Evolutionary conservation across 23 tunicate genomes (phyloP).

Genomic region (Halocynthia aurantium): DNA sequence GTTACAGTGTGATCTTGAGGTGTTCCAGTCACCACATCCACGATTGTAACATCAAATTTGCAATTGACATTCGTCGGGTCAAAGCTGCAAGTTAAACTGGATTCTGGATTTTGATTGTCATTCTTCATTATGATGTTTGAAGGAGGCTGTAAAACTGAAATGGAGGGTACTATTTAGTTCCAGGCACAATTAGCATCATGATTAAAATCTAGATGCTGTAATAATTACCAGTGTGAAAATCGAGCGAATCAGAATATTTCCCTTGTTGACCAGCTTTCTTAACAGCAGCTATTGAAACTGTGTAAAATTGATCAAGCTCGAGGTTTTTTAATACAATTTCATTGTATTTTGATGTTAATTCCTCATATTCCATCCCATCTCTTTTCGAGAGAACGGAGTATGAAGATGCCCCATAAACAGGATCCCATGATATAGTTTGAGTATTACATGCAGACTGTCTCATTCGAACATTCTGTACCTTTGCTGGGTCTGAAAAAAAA

Average conservation of each 20-base stretch:
- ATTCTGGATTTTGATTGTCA: too few relatives aligned
- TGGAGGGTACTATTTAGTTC: too few relatives aligned
- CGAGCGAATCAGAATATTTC: neutral
- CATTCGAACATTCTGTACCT: neutral
- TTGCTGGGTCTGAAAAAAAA: neutral
- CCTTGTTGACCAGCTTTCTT: neutral
- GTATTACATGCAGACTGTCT: neutral
- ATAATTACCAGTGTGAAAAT: slow-evolving; percentile 1
- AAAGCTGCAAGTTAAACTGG: too few relatives aligned
- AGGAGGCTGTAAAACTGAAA: too few relatives aligned
- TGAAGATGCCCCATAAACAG: neutral
- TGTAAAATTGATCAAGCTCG: neutral
- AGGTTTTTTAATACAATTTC: neutral
- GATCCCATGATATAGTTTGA: neutral
- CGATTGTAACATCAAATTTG: too few relatives aligned
- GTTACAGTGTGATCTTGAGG: neutral
- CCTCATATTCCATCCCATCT: neutral
- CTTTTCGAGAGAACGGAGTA: neutral
- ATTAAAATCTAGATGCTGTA: too few relatives aligned
- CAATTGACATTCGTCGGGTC: too few relatives aligned
- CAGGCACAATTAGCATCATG: too few relatives aligned
- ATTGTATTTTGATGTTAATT: neutral
- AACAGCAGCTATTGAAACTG: neutral
- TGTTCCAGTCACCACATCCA: too few relatives aligned
- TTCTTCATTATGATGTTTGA: too few relatives aligned